Evolutionary conservation across 35 echinoderm and acorn worm genomes (phyloP).

Genomic region (Nesometra sesokonis): DNA sequence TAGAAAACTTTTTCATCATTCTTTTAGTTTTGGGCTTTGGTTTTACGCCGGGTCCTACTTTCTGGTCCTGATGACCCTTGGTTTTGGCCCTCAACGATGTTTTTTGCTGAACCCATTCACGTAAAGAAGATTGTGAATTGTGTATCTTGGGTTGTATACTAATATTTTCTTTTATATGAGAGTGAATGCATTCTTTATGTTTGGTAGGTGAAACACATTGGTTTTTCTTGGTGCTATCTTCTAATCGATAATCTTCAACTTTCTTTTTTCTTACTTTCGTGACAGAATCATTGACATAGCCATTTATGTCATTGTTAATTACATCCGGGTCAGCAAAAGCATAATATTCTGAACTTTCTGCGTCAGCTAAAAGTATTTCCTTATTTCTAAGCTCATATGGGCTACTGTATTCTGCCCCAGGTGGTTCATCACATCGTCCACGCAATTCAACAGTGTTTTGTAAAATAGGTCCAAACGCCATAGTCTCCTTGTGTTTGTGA

Average conservation of each 20-base stretch:
- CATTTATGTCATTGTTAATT: neutral
- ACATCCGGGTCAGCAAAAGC: neutral
- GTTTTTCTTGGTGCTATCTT: neutral
- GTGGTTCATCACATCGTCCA: neutral
- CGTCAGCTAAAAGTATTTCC: neutral
- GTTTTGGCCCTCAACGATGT: neutral
- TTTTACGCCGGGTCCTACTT: neutral
- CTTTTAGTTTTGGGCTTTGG: neutral
- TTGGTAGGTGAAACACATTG: neutral
- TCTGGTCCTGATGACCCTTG: neutral
- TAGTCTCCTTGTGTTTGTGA: neutral
- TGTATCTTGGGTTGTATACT: neutral
- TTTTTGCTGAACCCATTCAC: neutral
- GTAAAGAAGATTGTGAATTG: neutral
- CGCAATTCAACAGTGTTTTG: neutral
- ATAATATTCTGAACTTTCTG: neutral
- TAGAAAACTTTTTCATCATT: neutral
- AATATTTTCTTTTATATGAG: neutral
- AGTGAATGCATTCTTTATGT: neutral
- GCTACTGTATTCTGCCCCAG: neutral
- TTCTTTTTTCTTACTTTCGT: neutral
- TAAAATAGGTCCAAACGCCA: neutral
- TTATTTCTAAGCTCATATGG: neutral
- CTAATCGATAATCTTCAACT: neutral
- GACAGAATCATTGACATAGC: neutral